Percentiles rank a stretch among this genome's conserved stretches.
Conservation (phyloP, 2,113 vertebrate species). For the Bambusicola thoracicus region DNA sequence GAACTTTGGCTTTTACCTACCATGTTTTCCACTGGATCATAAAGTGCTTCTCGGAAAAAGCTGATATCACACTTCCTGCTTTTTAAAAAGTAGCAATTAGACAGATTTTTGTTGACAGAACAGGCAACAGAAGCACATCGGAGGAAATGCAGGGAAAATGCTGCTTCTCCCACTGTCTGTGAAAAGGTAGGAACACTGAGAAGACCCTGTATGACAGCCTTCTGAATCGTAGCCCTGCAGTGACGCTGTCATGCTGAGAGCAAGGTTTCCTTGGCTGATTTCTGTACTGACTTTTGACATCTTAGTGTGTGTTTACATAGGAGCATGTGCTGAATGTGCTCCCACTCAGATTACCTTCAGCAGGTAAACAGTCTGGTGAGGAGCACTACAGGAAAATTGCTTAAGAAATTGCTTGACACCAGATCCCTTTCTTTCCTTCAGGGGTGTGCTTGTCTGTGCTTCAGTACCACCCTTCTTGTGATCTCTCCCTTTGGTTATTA, state of each 20-base stretch:
- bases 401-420: not conserved
- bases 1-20: not conserved
- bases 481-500: not conserved
- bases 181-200: not conserved
- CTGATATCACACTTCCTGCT: not conserved
- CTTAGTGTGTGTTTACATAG: not conserved
- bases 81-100: not conserved
- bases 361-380: not conserved
- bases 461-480: not conserved
- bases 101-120: not conserved
- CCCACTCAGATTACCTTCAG: not conserved
- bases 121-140: not conserved
- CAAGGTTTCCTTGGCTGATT: not conserved
- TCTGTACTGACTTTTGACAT: not conserved
- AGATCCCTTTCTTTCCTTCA: not conserved
- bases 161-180: not conserved
- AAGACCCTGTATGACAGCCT: not conserved
- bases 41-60: not conserved
- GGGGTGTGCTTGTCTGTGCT: rapidly evolving
- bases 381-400: not conserved
- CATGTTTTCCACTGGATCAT: not conserved
- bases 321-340: not conserved
- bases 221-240: not conserved
- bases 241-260: rapidly evolving
- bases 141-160: not conserved